Percentiles rank a stretch among this genome's conserved stretches.
phyloP scores from a whole-genome alignment of 2,113 vertebrate species.

The Tachysurus vachellii region DNA sequence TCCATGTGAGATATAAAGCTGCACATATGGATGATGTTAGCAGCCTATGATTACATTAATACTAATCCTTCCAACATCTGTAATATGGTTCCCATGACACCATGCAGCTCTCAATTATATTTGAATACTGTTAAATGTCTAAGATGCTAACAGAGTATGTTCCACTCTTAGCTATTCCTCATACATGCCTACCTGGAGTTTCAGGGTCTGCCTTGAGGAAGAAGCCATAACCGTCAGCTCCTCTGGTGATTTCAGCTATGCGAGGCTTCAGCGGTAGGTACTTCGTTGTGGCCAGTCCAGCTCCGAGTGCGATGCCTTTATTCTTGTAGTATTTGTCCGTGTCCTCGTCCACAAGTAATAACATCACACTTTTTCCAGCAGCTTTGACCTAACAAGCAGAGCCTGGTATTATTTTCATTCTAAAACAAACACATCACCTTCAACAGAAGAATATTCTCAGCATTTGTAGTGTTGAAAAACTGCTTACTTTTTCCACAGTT shows the following conservation, averaged over 20 bases:
- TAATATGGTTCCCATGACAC: neutral
- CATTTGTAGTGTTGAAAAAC: neutral
- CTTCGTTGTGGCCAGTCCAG: constrained; percentile 72
- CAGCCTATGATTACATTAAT: neutral
- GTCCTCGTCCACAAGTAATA: constrained; percentile 83
- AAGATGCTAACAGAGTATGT: neutral
- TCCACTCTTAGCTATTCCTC: neutral
- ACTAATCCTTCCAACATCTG: neutral
- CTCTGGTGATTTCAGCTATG: constrained; percentile 75
- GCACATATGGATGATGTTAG: neutral
- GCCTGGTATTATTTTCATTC: neutral
- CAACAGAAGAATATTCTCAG: neutral
- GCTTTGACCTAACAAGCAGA: constrained; percentile 74
- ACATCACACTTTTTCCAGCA: constrained; percentile 73
- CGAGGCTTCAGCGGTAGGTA: constrained; percentile 81
- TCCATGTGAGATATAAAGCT: neutral
- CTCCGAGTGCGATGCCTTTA: constrained; percentile 66
- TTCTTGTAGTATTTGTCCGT: constrained; percentile 73
- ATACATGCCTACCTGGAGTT: constrained; percentile 53
- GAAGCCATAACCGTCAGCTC: constrained; percentile 83
- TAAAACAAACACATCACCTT: neutral
- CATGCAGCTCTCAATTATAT: neutral
- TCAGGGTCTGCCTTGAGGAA: constrained; percentile 71
- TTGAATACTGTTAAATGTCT: neutral
- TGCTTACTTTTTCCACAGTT: constrained; percentile 77